Evolutionary conservation across 2,113 vertebrate genomes (phyloP), one percentile per base, ranked within the genome.

Genomic region (Forbesichthys papilliferus): DNA sequence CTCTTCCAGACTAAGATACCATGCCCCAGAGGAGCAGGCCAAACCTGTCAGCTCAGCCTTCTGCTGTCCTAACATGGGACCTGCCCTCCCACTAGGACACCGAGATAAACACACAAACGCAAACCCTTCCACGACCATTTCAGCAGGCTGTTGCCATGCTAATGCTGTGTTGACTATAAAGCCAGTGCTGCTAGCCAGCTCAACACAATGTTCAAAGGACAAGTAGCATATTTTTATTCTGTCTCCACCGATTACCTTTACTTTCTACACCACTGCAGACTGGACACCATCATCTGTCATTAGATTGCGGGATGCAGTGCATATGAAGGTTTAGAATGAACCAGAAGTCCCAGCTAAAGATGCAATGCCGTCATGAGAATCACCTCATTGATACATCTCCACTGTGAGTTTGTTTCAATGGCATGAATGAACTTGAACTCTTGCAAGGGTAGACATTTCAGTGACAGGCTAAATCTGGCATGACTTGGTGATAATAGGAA

Each of bases 251-350:
- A 71, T 83, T 84, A 75, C 78, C 74, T 89, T 86, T 69, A 88
- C 88, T 91, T 87, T 88, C 84, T 80, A 89, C 82, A 72, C 84
- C 81, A 62, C 79, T 89, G 89, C 84, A 88, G 87, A 86, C 76
- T 87, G 76, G 84, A 88, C 84, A 86, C 75, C 79, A 75, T 88
- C 87, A 84, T 89, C 83, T 85, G 85, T 88, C 86, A 80, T 75
- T 80, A 78, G 80, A 73, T 79, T 73, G 71, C 62, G 63, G 63
- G 78, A 77, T 61, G 65, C 33, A 12, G 59, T 18, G 67, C 55
- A 77, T 71, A 48, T 66, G 54, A 0, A 42, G 27, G 64, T 49
- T 60, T 73, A 63, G 52, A 2, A 27, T 27, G 46, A 68, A 47
- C 58, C 27, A 27, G 27, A 27, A 27, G 1, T 27, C 1, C 27